phyloP scores from a whole-genome alignment of 2,797 vertebrate species.

The Cryptoprocta ferox region DNA sequence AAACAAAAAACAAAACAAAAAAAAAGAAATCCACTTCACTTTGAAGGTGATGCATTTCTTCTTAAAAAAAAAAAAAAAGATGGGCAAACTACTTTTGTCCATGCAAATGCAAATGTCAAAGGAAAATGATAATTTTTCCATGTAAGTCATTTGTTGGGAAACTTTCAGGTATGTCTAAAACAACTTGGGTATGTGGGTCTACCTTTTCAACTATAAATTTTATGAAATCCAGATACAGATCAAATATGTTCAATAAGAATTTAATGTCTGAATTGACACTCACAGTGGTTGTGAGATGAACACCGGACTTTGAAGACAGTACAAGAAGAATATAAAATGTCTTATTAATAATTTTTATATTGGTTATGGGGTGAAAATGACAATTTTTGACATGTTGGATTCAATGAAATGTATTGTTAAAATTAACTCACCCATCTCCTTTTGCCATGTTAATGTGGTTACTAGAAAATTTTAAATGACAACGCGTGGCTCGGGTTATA shows the following conservation, averaged over 20 bases:
- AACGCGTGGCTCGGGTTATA: not conserved
- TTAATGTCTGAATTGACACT: not conserved
- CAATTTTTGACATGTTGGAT: not conserved
- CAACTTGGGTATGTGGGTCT: not conserved
- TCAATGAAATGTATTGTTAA: constrained; percentile 13
- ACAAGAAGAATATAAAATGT: not conserved
- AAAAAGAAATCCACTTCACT: too few relatives aligned
- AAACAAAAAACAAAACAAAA: too few relatives aligned
- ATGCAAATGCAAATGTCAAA: not conserved
- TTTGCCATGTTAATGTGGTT: not conserved
- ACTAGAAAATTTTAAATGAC: not conserved
- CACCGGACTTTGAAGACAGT: not conserved
- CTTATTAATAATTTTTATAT: not conserved
- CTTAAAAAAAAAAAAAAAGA: not conserved
- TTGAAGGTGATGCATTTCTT: constrained; percentile 45
- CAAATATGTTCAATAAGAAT: not conserved
- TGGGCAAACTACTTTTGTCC: not conserved
- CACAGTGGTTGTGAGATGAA: not conserved
- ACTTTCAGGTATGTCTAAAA: not conserved
- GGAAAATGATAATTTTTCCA: not conserved
- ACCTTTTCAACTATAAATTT: constrained; percentile 3
- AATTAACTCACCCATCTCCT: not conserved
- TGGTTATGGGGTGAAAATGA: not conserved
- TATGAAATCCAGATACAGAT: constrained; percentile 35
- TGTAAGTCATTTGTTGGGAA: not conserved